Percentiles rank a stretch among this genome's conserved stretches.
phyloP scores from a whole-genome alignment of 1,140 invertebrate genomes.

The Apis florea region DNA sequence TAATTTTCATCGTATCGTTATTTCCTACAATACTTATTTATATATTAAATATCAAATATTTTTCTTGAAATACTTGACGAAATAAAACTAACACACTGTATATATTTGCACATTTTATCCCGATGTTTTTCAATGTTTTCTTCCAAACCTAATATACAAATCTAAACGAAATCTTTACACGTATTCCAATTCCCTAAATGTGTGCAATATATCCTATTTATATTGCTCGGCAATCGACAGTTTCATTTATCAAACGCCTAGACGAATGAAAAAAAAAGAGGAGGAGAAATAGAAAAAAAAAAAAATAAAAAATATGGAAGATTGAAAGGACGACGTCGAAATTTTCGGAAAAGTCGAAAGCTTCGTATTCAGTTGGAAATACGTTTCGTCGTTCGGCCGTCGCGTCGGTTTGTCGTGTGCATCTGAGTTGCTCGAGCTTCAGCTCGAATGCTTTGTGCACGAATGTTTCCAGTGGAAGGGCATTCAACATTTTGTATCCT shows the following conservation, averaged over 20 bases:
- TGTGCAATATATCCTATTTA: not conserved
- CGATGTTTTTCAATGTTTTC: too few relatives aligned
- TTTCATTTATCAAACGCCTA: slow-evolving; percentile 15
- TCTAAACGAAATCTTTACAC: too few relatives aligned
- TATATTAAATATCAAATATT: too few relatives aligned
- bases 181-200: not conserved
- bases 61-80: too few relatives aligned
- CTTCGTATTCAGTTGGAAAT: slow-evolving; percentile 2
- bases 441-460: slow-evolving; percentile 1
- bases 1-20: too few relatives aligned
- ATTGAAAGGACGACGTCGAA: not conserved
- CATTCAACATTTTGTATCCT: slow-evolving; percentile 24
- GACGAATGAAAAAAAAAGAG: not conserved
- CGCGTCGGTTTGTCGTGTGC: slow-evolving; percentile 6
- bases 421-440: not conserved
- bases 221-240: not conserved
- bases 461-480: slow-evolving; percentile 23
- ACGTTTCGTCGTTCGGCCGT: slow-evolving; percentile 11
- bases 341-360: slow-evolving; percentile 19
- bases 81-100: too few relatives aligned
- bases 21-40: too few relatives aligned
- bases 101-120: too few relatives aligned
- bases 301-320: not conserved
- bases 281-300: too few relatives aligned
- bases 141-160: too few relatives aligned